phyloP scores from a whole-genome alignment of 2,888 invertebrate species.

The Tetrapedia diversipes region DNA sequence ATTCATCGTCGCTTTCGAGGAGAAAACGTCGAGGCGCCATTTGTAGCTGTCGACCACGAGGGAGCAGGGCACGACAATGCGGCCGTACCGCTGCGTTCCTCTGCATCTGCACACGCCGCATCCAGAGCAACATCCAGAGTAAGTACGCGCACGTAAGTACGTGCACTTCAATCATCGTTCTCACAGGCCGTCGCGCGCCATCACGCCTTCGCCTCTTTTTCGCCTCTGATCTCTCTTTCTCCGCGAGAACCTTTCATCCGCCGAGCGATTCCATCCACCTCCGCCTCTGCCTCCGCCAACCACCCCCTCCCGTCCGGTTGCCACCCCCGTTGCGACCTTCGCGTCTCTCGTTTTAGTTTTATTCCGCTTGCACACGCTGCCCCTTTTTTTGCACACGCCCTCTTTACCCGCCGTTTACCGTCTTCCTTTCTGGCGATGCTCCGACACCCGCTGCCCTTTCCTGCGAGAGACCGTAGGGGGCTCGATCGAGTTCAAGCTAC shows the following conservation, averaged over 20 bases:
- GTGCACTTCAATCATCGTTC: slow-evolving; percentile 81
- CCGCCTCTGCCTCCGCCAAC: not conserved
- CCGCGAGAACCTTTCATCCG: slow-evolving; percentile 72
- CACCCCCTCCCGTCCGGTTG: too few relatives aligned
- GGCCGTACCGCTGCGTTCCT: slow-evolving; percentile 46
- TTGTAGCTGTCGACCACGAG: slow-evolving; percentile 65
- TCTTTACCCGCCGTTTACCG: slow-evolving; percentile 34
- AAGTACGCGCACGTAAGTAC: slow-evolving; percentile 78
- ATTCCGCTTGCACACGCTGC: slow-evolving; percentile 50
- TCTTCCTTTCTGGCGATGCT: slow-evolving; percentile 32
- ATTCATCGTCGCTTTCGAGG: slow-evolving; percentile 39
- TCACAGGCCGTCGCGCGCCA: slow-evolving; percentile 75
- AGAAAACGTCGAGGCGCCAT: slow-evolving; percentile 49
- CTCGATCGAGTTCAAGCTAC: slow-evolving; percentile 51
- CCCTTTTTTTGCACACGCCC: slow-evolving; percentile 33
- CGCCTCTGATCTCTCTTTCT: slow-evolving; percentile 75
- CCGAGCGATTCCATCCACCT: slow-evolving; percentile 61
- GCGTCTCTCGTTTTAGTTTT: slow-evolving; percentile 46
- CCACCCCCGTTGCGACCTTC: slow-evolving; percentile 14
- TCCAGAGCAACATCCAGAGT: slow-evolving; percentile 66
- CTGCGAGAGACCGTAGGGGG: slow-evolving; percentile 32
- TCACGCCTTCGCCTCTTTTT: slow-evolving; percentile 74
- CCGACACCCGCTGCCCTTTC: slow-evolving; percentile 41
- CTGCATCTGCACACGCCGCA: slow-evolving; percentile 29
- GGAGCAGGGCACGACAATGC: slow-evolving; percentile 66